Base-by-base conservation (phyloP, 1,140 invertebrate genomes). In the Melitaea cinxia region DNA sequence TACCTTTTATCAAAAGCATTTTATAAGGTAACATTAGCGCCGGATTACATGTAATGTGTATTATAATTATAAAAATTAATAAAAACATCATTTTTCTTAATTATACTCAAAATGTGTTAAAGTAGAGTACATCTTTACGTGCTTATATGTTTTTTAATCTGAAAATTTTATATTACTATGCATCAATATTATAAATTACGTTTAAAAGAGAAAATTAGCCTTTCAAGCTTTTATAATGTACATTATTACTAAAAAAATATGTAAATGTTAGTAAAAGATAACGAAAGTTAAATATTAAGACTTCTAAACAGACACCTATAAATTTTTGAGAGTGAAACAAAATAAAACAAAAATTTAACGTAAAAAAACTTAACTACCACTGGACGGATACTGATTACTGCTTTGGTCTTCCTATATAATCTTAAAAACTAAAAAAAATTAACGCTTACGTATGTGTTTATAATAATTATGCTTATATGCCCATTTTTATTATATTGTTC, bases 311-410 rank as follows among this genome's bases (percentile, higher is more conserved):
- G 35, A 12, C 10, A 14, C n/a, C 14, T 4, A n/a, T 15, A 37
- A n/a, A 14, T 35, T 33, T 35, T 37, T 37, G 37, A 28, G 23
- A 45, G 7, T 49, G 24, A 30, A 54, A 23, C 30, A 37, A 62
- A 37, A 62, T 12, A 58, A 65, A 68, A 39, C 54, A 39, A 61
- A 21, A 64, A 66, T 64, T 54, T 64, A 62, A 42, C 37, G 17
- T 42, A 70, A 69, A 73, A n/a, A 77, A 84, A 82, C 81, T 79
- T 88, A 88, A 79, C 78, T 89, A 89, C 73, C 72, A 78, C 75
- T 89, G 87, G 87, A 89, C 85, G 87, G 87, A 89, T 89, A 89
- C 87, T 88, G 87, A 89, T 89, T 87, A 85, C 82, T 88, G 85
- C 84, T 85, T 86, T 87, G 83, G 83, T 83, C 76, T 79, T 60